These are phyloP conservation scores for Ochropacha duplaris DNA, from an alignment of 2,888 invertebrate genomes.

Conservation along the genomic window DNA sequence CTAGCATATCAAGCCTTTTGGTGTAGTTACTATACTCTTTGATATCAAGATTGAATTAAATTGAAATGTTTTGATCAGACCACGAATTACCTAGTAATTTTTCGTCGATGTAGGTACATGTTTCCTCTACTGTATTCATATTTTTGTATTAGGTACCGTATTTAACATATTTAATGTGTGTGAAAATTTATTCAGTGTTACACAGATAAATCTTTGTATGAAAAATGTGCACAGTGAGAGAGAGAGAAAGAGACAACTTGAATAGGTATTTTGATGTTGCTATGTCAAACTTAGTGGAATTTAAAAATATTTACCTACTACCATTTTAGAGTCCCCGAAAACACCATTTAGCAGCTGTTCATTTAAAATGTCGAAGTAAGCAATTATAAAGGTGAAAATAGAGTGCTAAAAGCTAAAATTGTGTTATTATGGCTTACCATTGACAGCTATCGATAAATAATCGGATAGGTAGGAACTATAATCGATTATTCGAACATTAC, in stretches of 20 bases:
- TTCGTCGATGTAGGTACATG: too few species aligned
- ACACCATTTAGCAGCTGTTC: background rate
- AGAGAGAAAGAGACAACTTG: background rate
- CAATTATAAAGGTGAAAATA: background rate
- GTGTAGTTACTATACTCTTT: too few species aligned
- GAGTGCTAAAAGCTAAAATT: slow-evolving; percentile 3
- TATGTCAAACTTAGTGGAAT: background rate
- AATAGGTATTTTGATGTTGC: background rate
- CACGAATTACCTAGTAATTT: too few species aligned
- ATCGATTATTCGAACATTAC: slow-evolving; percentile 29
- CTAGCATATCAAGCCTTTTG: too few species aligned
- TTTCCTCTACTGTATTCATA: background rate
- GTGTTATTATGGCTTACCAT: slow-evolving; percentile 41
- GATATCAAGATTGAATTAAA: too few species aligned
- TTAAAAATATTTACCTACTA: background rate
- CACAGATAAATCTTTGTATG: background rate
- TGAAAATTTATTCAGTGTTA: slow-evolving; percentile 14
- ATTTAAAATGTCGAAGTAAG: background rate
- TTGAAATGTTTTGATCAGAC: too few species aligned
- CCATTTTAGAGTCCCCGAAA: background rate
- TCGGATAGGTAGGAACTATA: slow-evolving; percentile 15
- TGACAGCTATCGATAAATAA: slow-evolving; percentile 21
- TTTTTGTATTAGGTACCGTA: slow-evolving; percentile 9
- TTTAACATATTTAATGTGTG: slow-evolving; percentile 12
- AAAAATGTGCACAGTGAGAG: background rate